These are phyloP conservation scores for Drosophila yakuba DNA, from an alignment of 1,140 invertebrate species.

Conservation along the genomic window DNA sequence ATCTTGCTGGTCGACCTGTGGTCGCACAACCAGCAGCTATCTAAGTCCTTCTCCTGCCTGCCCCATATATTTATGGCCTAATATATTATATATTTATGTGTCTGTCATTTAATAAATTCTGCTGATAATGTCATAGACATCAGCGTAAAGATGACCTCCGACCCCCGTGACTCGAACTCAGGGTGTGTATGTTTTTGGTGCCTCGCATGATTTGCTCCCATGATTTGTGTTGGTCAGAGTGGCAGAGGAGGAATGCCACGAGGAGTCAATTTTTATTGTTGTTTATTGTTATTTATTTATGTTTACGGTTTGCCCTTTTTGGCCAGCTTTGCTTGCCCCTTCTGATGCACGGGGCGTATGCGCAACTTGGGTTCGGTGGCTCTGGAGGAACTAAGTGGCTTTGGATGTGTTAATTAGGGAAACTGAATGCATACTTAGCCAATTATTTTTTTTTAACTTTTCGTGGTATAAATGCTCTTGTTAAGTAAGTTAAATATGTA, in stretches of 20 bases:
- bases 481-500: no score
- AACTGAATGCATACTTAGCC: background rate
- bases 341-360: slow-evolving; percentile 9
- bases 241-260: slow-evolving; percentile 5
- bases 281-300: slow-evolving; percentile 52
- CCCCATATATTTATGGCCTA: slow-evolving; percentile 56
- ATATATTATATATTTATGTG: slow-evolving; percentile 69
- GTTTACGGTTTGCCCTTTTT: slow-evolving; percentile 18
- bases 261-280: slow-evolving; percentile 47
- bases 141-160: slow-evolving; percentile 59
- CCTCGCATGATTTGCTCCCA: slow-evolving; percentile 44
- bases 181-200: slow-evolving; percentile 13
- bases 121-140: slow-evolving; percentile 68
- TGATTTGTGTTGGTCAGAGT: slow-evolving; percentile 54
- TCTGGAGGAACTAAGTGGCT: background rate
- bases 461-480: no score
- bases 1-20: background rate
- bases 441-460: no score
- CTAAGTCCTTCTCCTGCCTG: background rate
- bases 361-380: background rate
- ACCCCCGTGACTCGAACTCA: background rate
- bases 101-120: slow-evolving; percentile 67
- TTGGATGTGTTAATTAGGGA: background rate
- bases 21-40: slow-evolving; percentile 1
- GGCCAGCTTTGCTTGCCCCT: background rate